Evolutionary conservation across 2,888 invertebrate genomes (phyloP), one percentile per base, ranked within the genome.

Genomic region (Ferdinandea cuprea): DNA sequence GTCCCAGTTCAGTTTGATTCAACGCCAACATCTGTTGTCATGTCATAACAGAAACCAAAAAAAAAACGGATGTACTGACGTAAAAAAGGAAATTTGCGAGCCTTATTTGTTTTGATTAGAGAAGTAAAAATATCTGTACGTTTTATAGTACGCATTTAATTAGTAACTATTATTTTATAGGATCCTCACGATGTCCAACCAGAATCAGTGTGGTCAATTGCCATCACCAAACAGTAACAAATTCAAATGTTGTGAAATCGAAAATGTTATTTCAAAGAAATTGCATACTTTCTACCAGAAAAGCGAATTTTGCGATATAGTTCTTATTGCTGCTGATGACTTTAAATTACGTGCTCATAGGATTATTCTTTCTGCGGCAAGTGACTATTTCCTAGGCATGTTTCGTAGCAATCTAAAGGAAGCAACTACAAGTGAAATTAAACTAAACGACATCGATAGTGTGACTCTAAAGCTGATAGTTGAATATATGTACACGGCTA

Each of bases 341-440:
- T 13, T 28, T 17, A 9, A 30, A 52, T 3, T 52, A 5, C 15
- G 40, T 13, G 59, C 50, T 8, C 71, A 71, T 32, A 50, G 59
- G 4, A 4, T 71, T 9, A 9, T 71, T 28, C 6, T 71, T 7
- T 59, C 71, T 3, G 59, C 50, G 6, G 5, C 37, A 2, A 71
- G 71, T 15, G 71, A 59, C 8, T 71, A 50, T 6, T 71, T 71
- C 7, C 4, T 11, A 19, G 59, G 25, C 19, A 50, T 59, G 50
- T 71, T 71, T 7, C 19, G 59, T 0, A 59, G 59, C 17, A 4
- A 5, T 1, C 30, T 71, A 1, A 59, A 40, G 19, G 71, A 71
- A 50, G 7, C 19, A 11, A 19, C 7, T 17, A 4, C 54, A 6
- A 11, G n/a, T 37, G 21, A 37, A 19, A n/a, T 56, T 6, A n/a